Conservation (phyloP, 2,797 vertebrate species). For the Sebastes umbrosus region DNA sequence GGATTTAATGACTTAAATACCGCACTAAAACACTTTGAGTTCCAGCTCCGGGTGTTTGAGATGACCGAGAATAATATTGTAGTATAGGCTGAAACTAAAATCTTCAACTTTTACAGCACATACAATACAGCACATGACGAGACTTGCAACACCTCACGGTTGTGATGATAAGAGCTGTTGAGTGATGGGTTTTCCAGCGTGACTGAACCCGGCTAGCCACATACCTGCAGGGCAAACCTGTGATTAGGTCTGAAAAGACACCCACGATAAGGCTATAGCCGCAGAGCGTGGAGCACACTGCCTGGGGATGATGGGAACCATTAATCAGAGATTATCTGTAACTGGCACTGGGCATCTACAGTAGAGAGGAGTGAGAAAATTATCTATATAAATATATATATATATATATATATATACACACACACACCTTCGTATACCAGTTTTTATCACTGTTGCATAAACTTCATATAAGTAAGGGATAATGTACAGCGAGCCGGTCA, state of each 20-base stretch:
- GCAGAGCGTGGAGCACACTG: neutral
- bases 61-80: neutral
- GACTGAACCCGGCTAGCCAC: constrained; percentile 71
- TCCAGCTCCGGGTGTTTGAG: constrained; percentile 19
- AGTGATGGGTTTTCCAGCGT: constrained; percentile 63
- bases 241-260: constrained; percentile 68
- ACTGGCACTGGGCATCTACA: neutral
- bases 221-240: constrained; percentile 73
- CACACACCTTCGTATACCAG: neutral
- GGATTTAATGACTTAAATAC: constrained; percentile 51
- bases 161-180: constrained; percentile 56
- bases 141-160: constrained; percentile 59
- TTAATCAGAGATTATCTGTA: constrained; percentile 35
- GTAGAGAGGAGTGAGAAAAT: neutral
- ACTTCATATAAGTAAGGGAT: neutral
- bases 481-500: too few relatives aligned
- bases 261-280: constrained; percentile 27
- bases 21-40: constrained; percentile 25
- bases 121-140: constrained; percentile 42
- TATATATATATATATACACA: neutral
- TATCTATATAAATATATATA: neutral
- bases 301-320: constrained; percentile 18
- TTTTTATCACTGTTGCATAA: constrained; percentile 1
- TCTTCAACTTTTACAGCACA: constrained; percentile 34
- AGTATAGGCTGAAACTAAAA: constrained; percentile 25